A percentile compares a stretch with the other conserved stretches of the same genome.
These are phyloP conservation scores for rat (Rattus norvegicus) DNA, from an alignment of 2,113 vertebrate genomes.

Conservation along the genomic window DNA sequence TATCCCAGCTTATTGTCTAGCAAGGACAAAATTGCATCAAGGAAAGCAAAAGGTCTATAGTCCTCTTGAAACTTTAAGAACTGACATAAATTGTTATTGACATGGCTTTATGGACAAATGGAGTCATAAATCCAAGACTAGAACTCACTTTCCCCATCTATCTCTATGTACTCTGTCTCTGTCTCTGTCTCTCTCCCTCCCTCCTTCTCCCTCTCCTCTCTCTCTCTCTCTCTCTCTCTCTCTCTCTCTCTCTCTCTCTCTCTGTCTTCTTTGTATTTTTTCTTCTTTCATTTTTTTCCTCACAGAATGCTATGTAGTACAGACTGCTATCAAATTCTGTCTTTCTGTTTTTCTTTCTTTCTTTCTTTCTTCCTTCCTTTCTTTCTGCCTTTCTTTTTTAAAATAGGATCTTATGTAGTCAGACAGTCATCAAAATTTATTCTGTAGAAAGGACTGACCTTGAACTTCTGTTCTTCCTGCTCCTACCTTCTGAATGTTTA, in stretches of 20 bases:
- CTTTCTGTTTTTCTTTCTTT: not conserved
- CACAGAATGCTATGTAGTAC: not conserved
- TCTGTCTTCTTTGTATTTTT: not conserved
- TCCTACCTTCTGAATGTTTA: not conserved
- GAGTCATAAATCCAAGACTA: not conserved
- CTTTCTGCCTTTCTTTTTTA: not conserved
- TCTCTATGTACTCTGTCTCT: not conserved
- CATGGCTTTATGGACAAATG: not conserved
- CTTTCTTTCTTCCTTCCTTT: too few relatives aligned
- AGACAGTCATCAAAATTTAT: not conserved
- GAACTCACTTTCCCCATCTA: not conserved
- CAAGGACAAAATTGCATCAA: not conserved
- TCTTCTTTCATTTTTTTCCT: not conserved
- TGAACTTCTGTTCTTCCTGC: not conserved
- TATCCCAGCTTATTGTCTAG: not conserved
- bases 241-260: not conserved
- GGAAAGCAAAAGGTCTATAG: not conserved
- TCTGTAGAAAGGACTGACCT: not conserved
- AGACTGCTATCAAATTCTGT: not conserved
- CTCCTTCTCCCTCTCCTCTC: too few relatives aligned
- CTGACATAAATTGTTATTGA: not conserved
- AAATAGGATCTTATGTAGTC: not conserved
- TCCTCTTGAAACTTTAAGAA: not conserved
- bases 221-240: not conserved
- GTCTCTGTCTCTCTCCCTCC: fast-evolving